Conservation (phyloP, 1,140 invertebrate genomes). For the Leptinotarsa defecta region DNA sequence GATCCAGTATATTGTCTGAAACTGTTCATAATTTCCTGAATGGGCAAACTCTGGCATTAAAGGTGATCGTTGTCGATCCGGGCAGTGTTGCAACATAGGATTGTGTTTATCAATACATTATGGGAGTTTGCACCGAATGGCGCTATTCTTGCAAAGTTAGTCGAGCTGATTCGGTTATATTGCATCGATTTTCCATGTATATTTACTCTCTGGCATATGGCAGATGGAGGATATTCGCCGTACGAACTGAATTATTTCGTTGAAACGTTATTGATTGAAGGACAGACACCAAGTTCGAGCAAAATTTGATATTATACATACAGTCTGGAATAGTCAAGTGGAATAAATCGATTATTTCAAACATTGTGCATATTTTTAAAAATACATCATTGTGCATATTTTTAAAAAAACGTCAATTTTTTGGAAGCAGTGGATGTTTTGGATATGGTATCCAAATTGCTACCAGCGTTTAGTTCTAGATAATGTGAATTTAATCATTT, state of each 20-base stretch:
- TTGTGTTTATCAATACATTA: slow-evolving; percentile 22
- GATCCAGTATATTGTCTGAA: slow-evolving; percentile 19
- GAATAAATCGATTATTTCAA: no score
- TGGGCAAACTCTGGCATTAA: slow-evolving; percentile 15
- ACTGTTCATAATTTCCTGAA: slow-evolving; percentile 25
- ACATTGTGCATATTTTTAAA: no score
- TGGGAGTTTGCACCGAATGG: slow-evolving; percentile 12
- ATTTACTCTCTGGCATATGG: slow-evolving; percentile 20
- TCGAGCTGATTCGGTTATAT: neutral
- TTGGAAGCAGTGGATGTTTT: no score
- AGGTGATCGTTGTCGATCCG: slow-evolving; percentile 14
- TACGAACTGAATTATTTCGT: neutral
- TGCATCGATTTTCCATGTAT: slow-evolving; percentile 11
- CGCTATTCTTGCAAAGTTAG: slow-evolving; percentile 1
- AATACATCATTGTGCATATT: no score
- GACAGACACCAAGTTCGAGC: neutral
- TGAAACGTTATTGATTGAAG: slow-evolving; percentile 5
- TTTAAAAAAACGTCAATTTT: no score
- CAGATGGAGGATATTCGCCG: slow-evolving; percentile 11
- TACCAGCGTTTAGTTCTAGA: no score
- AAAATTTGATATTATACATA: no score
- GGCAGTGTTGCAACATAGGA: neutral
- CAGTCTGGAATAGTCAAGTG: no score
- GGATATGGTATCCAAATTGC: no score
- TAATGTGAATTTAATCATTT: no score